Conservation (phyloP, 2,888 invertebrate species). For the Caenorhabditis imperialis region DNA sequence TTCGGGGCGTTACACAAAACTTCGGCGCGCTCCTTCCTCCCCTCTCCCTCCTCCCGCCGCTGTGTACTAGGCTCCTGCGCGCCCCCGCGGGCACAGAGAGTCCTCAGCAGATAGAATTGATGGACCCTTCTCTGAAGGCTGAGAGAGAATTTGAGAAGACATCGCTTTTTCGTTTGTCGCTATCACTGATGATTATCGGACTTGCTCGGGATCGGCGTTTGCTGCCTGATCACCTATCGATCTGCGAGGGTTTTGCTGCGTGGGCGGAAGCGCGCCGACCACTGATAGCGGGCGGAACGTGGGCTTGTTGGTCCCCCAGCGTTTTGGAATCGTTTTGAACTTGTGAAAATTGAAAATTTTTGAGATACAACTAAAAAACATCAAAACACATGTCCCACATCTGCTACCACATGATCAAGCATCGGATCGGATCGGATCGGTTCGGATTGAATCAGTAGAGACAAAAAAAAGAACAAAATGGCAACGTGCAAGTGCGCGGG, state of each 20-base stretch:
- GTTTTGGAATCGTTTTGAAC: too few species aligned
- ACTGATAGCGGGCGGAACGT: slow-evolving; percentile 23
- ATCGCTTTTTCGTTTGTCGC: slow-evolving; percentile 1
- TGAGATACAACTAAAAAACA: not conserved
- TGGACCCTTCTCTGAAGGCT: slow-evolving; percentile 28
- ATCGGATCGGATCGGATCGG: too few species aligned
- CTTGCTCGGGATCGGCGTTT: slow-evolving; percentile 9
- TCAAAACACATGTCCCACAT: not conserved
- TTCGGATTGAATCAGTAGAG: not conserved
- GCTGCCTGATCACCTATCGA: slow-evolving; percentile 44
- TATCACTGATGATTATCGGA: slow-evolving; percentile 47
- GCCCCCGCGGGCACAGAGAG: slow-evolving; percentile 42
- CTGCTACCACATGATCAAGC: too few species aligned
- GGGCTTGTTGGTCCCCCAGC: slow-evolving; percentile 6
- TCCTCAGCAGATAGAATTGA: slow-evolving; percentile 14
- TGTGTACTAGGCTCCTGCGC: slow-evolving; percentile 44
- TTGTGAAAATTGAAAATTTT: not conserved
- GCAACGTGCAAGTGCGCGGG: not conserved
- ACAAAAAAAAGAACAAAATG: slow-evolving; percentile 12
- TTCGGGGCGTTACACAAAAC: slow-evolving; percentile 53
- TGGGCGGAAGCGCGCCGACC: slow-evolving; percentile 30
- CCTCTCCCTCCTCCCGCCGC: slow-evolving; percentile 6
- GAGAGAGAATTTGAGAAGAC: slow-evolving; percentile 12
- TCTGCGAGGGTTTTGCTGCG: slow-evolving; percentile 44
- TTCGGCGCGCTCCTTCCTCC: slow-evolving; percentile 18